Evolutionary conservation across 1,140 invertebrate species (phyloP).

Genomic region (Pachyrhynchus sulphureomaculatus): DNA sequence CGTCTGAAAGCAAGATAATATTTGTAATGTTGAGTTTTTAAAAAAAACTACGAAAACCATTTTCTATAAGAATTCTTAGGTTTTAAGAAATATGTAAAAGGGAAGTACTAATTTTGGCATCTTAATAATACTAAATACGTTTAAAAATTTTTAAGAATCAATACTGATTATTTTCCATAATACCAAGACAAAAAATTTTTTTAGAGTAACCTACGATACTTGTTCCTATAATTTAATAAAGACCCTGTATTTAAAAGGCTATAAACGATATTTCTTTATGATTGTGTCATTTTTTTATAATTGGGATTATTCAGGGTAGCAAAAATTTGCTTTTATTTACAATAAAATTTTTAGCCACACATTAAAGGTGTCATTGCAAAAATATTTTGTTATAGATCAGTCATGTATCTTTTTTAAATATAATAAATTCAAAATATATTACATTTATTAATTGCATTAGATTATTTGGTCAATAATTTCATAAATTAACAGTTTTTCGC

Average conservation of each 20-base stretch:
- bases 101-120: conserved; percentile 28
- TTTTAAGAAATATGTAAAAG: conserved; percentile 13
- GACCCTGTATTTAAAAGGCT: conserved; percentile 47
- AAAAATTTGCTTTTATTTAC: conserved; percentile 30
- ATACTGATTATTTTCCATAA: conserved; percentile 36
- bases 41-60: too few relatives aligned
- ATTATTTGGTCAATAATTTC: conserved; percentile 35
- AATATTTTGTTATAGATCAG: conserved; percentile 42
- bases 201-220: conserved; percentile 41
- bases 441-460: conserved; percentile 17
- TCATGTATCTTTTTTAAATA: conserved; percentile 30
- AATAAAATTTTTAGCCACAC: conserved; percentile 16
- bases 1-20: too few relatives aligned
- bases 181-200: conserved; percentile 35
- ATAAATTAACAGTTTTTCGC: conserved; percentile 24
- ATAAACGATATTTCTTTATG: conserved; percentile 45
- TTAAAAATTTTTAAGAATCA: conserved; percentile 38
- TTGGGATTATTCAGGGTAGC: conserved; percentile 35
- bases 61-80: conserved; percentile 2
- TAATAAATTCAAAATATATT: conserved; percentile 38
- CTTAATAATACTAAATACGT: conserved; percentile 35
- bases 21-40: too few relatives aligned
- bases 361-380: conserved; percentile 34
- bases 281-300: conserved; percentile 39
- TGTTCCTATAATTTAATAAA: conserved; percentile 39